These are phyloP conservation scores for Drosophila ironensis DNA, from an alignment of 1,140 invertebrate species.

Conservation along the genomic window DNA sequence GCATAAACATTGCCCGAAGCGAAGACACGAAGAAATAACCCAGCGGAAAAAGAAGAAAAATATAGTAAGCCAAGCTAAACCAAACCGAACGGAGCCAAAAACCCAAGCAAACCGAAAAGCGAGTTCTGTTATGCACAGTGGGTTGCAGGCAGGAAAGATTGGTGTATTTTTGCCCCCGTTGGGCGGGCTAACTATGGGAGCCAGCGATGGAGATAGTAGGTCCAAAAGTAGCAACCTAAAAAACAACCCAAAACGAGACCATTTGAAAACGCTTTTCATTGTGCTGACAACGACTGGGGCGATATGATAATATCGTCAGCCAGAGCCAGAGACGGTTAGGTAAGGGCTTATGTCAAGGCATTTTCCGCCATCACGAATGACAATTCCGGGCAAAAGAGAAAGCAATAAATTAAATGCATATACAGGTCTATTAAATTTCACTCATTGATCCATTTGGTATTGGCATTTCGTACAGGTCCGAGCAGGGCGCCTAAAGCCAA, in stretches of 20 bases:
- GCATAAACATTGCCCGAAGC: conserved; percentile 59
- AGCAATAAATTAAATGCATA: conserved; percentile 39
- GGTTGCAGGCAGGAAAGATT: conserved; percentile 21
- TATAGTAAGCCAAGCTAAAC: not conserved
- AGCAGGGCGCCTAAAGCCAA: conserved; percentile 10
- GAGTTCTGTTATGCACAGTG: conserved; percentile 73
- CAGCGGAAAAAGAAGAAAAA: conserved; percentile 15
- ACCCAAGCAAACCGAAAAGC: conserved; percentile 22
- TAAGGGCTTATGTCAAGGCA: conserved; percentile 39
- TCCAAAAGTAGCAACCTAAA: not conserved
- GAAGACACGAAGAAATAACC: conserved; percentile 23
- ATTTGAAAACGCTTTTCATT: conserved; percentile 42
- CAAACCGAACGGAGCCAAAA: conserved; percentile 5
- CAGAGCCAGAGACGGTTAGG: conserved; percentile 7
- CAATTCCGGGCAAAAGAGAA: conserved; percentile 32
- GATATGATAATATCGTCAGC: conserved; percentile 50
- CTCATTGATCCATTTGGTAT: conserved; percentile 51
- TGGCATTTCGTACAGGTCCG: conserved; percentile 42
- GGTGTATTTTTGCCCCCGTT: not conserved
- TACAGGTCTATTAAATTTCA: conserved; percentile 44
- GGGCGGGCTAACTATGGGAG: conserved; percentile 44
- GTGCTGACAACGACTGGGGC: conserved; percentile 11
- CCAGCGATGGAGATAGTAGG: conserved; percentile 27
- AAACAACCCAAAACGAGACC: not conserved
- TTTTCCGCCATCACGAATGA: conserved; percentile 31